Evolutionary conservation across 1,140 invertebrate genomes (phyloP), one percentile per base, ranked within the genome.

Genomic region (Gonatopus flavifemur): DNA sequence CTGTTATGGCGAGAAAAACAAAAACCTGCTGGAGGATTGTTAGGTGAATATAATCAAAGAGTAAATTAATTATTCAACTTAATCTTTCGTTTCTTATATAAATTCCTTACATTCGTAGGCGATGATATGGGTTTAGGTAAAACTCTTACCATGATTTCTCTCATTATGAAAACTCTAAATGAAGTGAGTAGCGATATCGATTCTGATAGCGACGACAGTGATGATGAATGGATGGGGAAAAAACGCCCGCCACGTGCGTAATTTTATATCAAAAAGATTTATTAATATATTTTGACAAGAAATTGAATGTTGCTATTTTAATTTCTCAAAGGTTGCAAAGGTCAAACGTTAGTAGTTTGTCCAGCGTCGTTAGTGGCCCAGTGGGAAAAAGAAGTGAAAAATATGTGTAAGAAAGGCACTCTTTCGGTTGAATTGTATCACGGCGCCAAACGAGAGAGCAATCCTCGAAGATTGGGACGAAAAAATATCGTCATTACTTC

Each of bases 71-170:
- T 7, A 28, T 12, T 28, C 12, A 28, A 28, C 12, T 28, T 28
- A 12, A 7, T 28, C 6, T 28, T 7, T 36, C 18, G 16, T 19
- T 36, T 2, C 16, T 19, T 13, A 19, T 19, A 19, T 4, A 16
- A 13, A 18, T 18, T 18, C 16, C 7, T 8, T 20, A 36, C n/a
- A n/a, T 62, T 55, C 28, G 70, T 62, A 84, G 93, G 93, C 41
- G 94, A 97, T 80, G 94, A 97, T 69, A 98, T 98, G 94, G 95
- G 95, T 21, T 74, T 93, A 1, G 93, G 92, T 0, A 97, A 98
- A 76, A 98, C 95, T 0, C 72, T 98, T 4, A 93, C 91, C 0
- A 94, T 96, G 87, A 93, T 98, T 51, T 84, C 93, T 0, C 71
- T 96, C 3, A 55, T 77, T 7, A 40, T 77, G 7, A 35, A 47